Evolutionary conservation across 2,888 invertebrate genomes (phyloP).

Genomic region (Exocentrus adspersus): DNA sequence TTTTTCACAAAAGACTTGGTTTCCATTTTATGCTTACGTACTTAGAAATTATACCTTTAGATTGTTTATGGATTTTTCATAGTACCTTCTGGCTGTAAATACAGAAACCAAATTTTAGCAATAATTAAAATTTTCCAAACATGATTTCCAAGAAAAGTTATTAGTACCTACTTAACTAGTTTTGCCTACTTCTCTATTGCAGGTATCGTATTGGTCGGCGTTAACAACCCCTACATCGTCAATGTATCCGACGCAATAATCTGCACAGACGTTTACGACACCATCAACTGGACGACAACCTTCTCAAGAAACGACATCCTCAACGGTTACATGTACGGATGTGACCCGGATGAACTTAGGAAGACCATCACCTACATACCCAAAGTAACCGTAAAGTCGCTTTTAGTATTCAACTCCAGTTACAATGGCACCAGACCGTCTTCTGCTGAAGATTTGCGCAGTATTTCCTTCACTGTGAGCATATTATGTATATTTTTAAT

Average conservation of each 20-base stretch:
- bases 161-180: too few relatives aligned
- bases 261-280: slow-evolving; percentile 65
- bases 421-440: neutral
- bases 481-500: neutral
- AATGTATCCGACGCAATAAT: slow-evolving; percentile 44
- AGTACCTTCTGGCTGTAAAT: too few relatives aligned
- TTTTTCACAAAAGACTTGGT: too few relatives aligned
- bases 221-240: slow-evolving; percentile 69
- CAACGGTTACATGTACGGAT: slow-evolving; percentile 72
- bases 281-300: slow-evolving; percentile 69
- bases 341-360: slow-evolving; percentile 69
- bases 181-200: too few relatives aligned
- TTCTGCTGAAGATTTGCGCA: neutral
- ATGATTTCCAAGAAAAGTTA: too few relatives aligned
- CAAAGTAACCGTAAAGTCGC: slow-evolving; percentile 62
- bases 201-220: slow-evolving; percentile 70
- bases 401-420: slow-evolving; percentile 53
- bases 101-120: too few relatives aligned
- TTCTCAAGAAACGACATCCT: slow-evolving; percentile 60
- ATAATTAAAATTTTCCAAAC: too few relatives aligned
- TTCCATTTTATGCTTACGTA: too few relatives aligned
- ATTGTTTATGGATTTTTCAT: too few relatives aligned
- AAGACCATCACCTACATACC: slow-evolving; percentile 67
- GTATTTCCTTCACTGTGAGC: too few relatives aligned
- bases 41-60: too few relatives aligned